These are phyloP conservation scores for Aspidapion aeneum DNA, from an alignment of 2,888 invertebrate genomes.

Conservation along the genomic window DNA sequence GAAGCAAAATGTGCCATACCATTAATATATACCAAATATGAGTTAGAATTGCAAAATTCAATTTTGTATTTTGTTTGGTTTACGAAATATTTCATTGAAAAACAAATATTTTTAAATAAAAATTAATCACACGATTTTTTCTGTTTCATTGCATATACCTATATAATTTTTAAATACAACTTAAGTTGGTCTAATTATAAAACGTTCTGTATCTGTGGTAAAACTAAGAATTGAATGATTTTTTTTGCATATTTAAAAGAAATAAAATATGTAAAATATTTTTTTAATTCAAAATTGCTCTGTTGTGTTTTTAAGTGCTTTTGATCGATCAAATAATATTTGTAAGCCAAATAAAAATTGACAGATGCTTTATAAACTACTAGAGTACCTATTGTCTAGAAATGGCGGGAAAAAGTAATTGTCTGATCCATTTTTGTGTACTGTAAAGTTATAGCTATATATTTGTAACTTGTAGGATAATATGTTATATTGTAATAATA, in stretches of 20 bases:
- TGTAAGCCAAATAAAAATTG: not conserved
- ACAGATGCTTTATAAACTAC: constrained; percentile 37
- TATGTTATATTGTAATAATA: constrained; percentile 23
- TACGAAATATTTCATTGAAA: constrained; percentile 10
- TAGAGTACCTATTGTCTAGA: constrained; percentile 48
- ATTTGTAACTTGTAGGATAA: constrained; percentile 47
- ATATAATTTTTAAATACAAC: too few relatives aligned
- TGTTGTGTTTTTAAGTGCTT: too few relatives aligned
- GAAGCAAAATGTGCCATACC: constrained; percentile 28
- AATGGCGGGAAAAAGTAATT: constrained; percentile 42
- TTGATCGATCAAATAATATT: too few relatives aligned
- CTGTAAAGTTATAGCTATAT: constrained; percentile 34
- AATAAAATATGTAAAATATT: too few relatives aligned
- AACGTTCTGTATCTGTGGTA: too few relatives aligned
- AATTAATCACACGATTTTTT: too few relatives aligned
- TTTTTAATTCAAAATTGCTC: too few relatives aligned
- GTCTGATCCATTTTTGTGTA: constrained; percentile 42
- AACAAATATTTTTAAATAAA: constrained; percentile 16
- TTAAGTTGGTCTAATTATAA: too few relatives aligned
- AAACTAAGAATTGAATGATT: too few relatives aligned
- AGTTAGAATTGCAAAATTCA: not conserved
- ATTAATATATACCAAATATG: constrained; percentile 22
- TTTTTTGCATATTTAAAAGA: too few relatives aligned
- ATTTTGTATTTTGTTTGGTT: constrained; percentile 8
- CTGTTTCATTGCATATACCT: too few relatives aligned